These are phyloP conservation scores for Ophion costatus DNA, from an alignment of 2,888 invertebrate species.

Conservation along the genomic window DNA sequence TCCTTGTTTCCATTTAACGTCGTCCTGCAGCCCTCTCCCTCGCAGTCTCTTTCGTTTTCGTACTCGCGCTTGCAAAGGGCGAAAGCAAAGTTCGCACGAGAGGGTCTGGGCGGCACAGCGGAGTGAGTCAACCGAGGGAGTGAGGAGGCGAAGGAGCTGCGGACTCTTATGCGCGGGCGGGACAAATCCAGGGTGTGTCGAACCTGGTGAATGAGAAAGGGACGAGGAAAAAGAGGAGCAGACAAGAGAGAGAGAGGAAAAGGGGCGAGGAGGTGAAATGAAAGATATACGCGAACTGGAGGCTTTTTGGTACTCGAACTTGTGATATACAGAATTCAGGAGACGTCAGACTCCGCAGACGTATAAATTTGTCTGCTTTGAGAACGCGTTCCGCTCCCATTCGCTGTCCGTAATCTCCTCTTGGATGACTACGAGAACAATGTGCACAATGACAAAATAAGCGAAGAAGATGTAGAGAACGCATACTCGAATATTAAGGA, in stretches of 20 bases:
- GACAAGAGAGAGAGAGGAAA: slow-evolving; percentile 21
- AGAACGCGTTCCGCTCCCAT: slow-evolving; percentile 13
- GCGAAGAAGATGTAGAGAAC: slow-evolving; percentile 2
- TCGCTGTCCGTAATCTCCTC: slow-evolving; percentile 5
- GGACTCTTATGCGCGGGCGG: not conserved
- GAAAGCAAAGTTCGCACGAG: slow-evolving; percentile 44
- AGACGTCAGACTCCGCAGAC: slow-evolving; percentile 37
- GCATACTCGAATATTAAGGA: slow-evolving; percentile 33
- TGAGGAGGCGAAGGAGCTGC: slow-evolving; percentile 19
- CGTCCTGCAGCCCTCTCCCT: slow-evolving; percentile 29
- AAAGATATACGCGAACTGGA: slow-evolving; percentile 12
- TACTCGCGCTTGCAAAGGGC: slow-evolving; percentile 48
- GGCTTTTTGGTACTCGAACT: slow-evolving; percentile 36
- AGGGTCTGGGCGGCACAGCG: slow-evolving; percentile 34
- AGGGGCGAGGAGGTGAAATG: slow-evolving; percentile 25
- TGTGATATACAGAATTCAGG: not conserved
- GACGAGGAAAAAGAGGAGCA: too few species aligned
- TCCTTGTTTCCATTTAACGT: slow-evolving; percentile 8
- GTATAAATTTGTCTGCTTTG: slow-evolving; percentile 60
- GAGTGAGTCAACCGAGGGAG: slow-evolving; percentile 34
- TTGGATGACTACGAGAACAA: slow-evolving; percentile 26
- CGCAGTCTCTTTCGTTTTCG: slow-evolving; percentile 40
- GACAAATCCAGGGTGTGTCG: not conserved
- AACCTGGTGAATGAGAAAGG: not conserved
- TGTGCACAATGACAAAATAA: slow-evolving; percentile 32